Evolutionary conservation across 2,888 invertebrate species (phyloP), one percentile per base, ranked within the genome.

Genomic region (Drosophila antonietae): DNA sequence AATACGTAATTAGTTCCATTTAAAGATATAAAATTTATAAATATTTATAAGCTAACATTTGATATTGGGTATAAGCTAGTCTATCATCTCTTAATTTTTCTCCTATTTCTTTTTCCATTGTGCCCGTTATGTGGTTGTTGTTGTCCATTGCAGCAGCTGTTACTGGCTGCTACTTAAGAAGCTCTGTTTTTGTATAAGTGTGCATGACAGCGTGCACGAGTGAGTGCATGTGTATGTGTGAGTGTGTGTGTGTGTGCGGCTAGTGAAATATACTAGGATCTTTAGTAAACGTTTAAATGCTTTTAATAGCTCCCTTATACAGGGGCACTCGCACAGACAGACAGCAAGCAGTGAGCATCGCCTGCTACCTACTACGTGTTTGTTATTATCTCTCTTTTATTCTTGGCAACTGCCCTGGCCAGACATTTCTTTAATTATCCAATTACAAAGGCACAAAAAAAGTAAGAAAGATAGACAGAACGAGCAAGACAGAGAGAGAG

Each of bases 341-440:
- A 69, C 60, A 65, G 14, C 44, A 60, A 65, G 14, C 44, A 60
- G 52, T 20, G 35, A 20, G 52, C 51, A 52, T 20, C 52, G 9
- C 20, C 10, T 20, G 52, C 52, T 52, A 35, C 52, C 37, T 53
- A 70, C 79, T 70, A 70, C 84, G 69, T 77, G 83, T 60, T 80
- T 77, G 81, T 62, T 69, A 68, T 78, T 77, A 60, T 78, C 62
- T 73, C 61, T 73, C 68, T 65, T 72, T 69, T 63, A 66, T 66
- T 20, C 80, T 41, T 53, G 63, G 62, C 60, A 41, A 51, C 58
- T 65, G 68, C 65, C 47, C 69, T 68, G 85, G 75, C 80, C 77
- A 78, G 86, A 77, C 83, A 78, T 83, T 89, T 79, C 88, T 86
- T 89, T 87, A 87, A 87, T 87, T 87, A 89, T 87, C 86, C 86